Base-by-base conservation (phyloP, 2,888 invertebrate genomes). In the Cremastinae sp. region DNA sequence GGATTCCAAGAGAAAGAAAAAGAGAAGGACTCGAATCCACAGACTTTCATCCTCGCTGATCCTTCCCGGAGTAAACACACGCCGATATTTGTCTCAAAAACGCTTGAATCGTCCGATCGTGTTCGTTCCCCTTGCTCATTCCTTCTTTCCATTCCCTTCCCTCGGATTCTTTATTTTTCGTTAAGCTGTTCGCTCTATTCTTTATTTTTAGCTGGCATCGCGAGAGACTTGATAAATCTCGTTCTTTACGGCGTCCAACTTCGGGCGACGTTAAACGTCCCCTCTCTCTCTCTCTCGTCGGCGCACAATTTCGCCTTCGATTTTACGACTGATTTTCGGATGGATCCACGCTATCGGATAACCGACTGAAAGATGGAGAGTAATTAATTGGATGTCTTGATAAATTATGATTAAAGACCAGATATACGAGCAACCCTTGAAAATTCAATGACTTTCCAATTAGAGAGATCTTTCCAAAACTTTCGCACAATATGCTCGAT, bases 291-390 rank as follows among this genome's bases (percentile, higher is more conserved):
- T 28, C 28, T 28, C 28, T 2, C 28, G 28, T 28, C 28, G 2
- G 28, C 51, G 55, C 68, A 70, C 75, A 75, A 76, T 78, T 75
- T 77, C 70, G 68, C 55, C 55, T 75, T 65, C 73, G 64, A 75
- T 35, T 61, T 74, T 53, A 55, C 55, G 53, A 65, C 28, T 2
- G 65, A 65, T 65, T 65, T 61, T 16, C 16, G 65, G 10, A 43
- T 10, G 22, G 5, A 18, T 53, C 7, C 65, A 12, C 9, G 22
- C n/a, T 49, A 43, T 65, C 65, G 14, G 39, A 20, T 51, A 16
- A 10, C 43, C 28, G 28, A 5, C 28, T 10, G 43, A 55, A 16
- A 7, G 28, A 65, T 16, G 43, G 22, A 28, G 43, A 14, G 55
- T 28, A 55, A 65, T 55, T 28, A 16, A 65, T 64, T 43, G 64